Base-by-base conservation (phyloP, 2,888 invertebrate genomes). In the Heliconius cydno region DNA sequence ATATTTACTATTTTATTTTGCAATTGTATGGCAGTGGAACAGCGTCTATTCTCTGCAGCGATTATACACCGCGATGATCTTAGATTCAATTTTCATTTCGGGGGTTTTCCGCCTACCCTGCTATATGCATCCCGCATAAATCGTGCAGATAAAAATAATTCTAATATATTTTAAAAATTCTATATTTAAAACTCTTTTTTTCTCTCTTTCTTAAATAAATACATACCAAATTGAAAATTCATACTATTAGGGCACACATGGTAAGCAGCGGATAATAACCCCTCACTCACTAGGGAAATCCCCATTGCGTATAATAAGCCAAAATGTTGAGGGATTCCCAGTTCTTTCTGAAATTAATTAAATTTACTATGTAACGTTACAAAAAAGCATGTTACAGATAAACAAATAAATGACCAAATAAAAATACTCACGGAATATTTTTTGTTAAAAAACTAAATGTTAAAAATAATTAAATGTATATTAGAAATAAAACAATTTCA, bases 301-400 rank as follows among this genome's bases (percentile, higher is more conserved):
- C 98, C 98, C 97, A 98, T 97, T 1, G 98, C 97, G 91, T 98
- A 98, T 88, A 97, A 97, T 28, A 98, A 90, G 0, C 98, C 98
- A 89, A 97, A 98, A 92, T 98, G 97, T 85, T 97, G 97, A 0
- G 98, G 98, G 83, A 98, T 97, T 5, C 98, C 98, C 85, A 96
- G 96, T 86, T 95, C 94, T 94, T 96, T 90, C 92, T 92, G 86
- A 60, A 63, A 28, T 6, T 28, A 10, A 52, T 6, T 57, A 22
- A 57, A 57, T 57, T 0, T 57, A n/a, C 10, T 57, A 7, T 57
- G 22, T n/a, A 52, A 52, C 19, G 19, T 41, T 10, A 60, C 60
- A 10, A n/a, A 34, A 34, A 34, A 34, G n/a, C 60, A n/a, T 60
- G 22, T 10, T 1, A 63, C 3, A 1, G 3, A 63, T 12, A 12